Evolutionary conservation across 2,888 invertebrate genomes (phyloP).

Genomic region (Epirrhoe alternata): DNA sequence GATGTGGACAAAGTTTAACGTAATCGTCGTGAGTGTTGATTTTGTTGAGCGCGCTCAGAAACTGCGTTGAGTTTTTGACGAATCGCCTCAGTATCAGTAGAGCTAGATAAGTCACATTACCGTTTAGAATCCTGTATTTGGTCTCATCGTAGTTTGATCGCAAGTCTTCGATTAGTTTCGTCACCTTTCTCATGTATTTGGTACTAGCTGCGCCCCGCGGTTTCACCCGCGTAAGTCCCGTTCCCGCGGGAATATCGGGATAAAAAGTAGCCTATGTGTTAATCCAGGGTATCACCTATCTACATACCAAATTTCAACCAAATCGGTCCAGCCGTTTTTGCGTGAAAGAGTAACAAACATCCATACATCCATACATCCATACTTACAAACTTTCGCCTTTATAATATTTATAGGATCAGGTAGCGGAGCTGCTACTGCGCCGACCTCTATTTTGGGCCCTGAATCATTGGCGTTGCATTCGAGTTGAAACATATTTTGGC

Average conservation of each 20-base stretch:
- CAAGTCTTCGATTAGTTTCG: conserved; percentile 27
- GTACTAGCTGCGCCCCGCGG: too few relatives aligned
- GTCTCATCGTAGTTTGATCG: conserved; percentile 22
- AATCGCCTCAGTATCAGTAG: conserved; percentile 28
- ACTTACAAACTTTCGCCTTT: too few relatives aligned
- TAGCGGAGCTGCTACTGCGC: conserved; percentile 1
- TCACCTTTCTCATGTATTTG: conserved; percentile 26
- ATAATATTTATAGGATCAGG: too few relatives aligned
- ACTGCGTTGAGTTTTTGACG: conserved; percentile 23
- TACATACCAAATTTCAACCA: too few relatives aligned
- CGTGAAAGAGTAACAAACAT: too few relatives aligned
- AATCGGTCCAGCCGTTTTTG: too few relatives aligned
- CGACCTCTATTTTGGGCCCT: not conserved
- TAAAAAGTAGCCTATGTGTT: too few relatives aligned
- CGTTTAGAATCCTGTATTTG: conserved; percentile 29
- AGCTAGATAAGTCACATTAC: conserved; percentile 29
- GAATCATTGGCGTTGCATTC: not conserved
- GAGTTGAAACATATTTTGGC: conserved; percentile 23
- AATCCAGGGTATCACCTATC: too few relatives aligned
- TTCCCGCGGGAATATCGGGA: too few relatives aligned
- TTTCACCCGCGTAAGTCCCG: too few relatives aligned
- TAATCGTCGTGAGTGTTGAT: conserved; percentile 29
- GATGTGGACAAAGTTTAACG: conserved; percentile 30
- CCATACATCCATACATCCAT: too few relatives aligned
- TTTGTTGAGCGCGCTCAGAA: conserved; percentile 15